Evolutionary conservation across 2,797 vertebrate genomes (phyloP).

Genomic region (Labeo calbasu): DNA sequence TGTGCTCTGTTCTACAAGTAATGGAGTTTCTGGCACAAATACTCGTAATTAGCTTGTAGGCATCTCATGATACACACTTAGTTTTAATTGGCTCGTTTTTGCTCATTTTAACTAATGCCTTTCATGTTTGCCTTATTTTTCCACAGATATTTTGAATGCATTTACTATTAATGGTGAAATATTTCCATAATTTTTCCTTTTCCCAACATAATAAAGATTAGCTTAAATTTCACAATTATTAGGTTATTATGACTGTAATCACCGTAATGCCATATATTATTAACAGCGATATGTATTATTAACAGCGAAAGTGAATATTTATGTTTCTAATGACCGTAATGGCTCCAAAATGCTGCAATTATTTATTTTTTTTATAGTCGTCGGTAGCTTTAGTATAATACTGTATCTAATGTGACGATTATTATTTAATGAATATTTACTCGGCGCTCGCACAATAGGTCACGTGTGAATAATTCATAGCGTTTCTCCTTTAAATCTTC

Average conservation of each 20-base stretch:
- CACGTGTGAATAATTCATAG: constrained; percentile 43
- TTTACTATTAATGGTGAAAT: constrained; percentile 77
- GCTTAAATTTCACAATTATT: constrained; percentile 75
- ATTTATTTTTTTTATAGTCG: constrained; percentile 3
- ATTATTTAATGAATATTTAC: constrained; percentile 57
- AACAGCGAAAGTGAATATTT: constrained; percentile 74
- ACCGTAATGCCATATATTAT: constrained; percentile 75
- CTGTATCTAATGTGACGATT: constrained; percentile 38
- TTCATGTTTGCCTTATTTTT: constrained; percentile 75
- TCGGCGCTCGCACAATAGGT: constrained; percentile 38
- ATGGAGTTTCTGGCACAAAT: constrained; percentile 54
- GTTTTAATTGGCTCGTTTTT: constrained; percentile 78
- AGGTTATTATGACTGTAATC: constrained; percentile 70
- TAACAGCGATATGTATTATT: constrained; percentile 66
- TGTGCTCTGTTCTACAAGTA: constrained; percentile 39
- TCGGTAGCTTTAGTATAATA: constrained; percentile 11
- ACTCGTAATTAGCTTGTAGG: constrained; percentile 75
- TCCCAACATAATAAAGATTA: constrained; percentile 77
- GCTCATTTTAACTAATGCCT: constrained; percentile 79
- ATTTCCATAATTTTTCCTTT: constrained; percentile 80
- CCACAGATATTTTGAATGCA: constrained; percentile 69
- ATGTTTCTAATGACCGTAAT: constrained; percentile 65
- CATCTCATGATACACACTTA: constrained; percentile 69
- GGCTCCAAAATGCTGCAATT: constrained; percentile 45
- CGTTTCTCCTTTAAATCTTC: constrained; percentile 28